phyloP scores from a whole-genome alignment of 1,140 invertebrate genomes.

The Lasioglossum baleicum region DNA sequence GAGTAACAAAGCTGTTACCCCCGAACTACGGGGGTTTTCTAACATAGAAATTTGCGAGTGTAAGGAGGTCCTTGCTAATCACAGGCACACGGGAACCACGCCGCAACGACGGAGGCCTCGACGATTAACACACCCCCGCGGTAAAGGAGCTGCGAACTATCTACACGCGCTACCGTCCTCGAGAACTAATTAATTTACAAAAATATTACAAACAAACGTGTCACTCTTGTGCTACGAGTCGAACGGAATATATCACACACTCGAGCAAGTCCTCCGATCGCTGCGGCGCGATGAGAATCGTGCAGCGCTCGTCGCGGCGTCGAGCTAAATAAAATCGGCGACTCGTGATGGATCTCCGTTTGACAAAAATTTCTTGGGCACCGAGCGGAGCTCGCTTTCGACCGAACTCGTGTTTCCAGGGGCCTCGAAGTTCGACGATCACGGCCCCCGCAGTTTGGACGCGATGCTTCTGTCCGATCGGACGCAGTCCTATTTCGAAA shows the following conservation, averaged over 20 bases:
- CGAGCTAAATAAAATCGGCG: not conserved
- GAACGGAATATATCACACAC: slow-evolving; percentile 44
- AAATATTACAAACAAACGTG: slow-evolving; percentile 48
- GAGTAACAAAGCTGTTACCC: no score
- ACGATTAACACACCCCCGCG: slow-evolving; percentile 34
- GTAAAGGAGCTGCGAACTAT: slow-evolving; percentile 28
- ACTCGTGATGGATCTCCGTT: no score
- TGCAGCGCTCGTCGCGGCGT: not conserved
- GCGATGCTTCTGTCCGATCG: slow-evolving; percentile 24
- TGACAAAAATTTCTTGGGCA: not conserved
- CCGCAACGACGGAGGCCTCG: slow-evolving; percentile 20
- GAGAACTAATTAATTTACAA: slow-evolving; percentile 48
- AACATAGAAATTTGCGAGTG: no score
- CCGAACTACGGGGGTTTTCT: no score
- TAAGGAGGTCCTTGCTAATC: not conserved
- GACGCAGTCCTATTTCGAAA: slow-evolving; percentile 22
- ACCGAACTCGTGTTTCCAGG: slow-evolving; percentile 27
- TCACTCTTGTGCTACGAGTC: slow-evolving; percentile 1
- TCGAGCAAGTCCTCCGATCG: not conserved
- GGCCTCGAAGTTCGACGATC: slow-evolving; percentile 48
- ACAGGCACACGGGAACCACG: not conserved
- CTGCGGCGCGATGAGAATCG: not conserved
- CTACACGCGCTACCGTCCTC: slow-evolving; percentile 30
- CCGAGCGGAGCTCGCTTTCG: slow-evolving; percentile 49
- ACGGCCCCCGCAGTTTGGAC: slow-evolving; percentile 18